phyloP scores from a whole-genome alignment of 2,797 vertebrate species.

The Protosalanx chinensis region DNA sequence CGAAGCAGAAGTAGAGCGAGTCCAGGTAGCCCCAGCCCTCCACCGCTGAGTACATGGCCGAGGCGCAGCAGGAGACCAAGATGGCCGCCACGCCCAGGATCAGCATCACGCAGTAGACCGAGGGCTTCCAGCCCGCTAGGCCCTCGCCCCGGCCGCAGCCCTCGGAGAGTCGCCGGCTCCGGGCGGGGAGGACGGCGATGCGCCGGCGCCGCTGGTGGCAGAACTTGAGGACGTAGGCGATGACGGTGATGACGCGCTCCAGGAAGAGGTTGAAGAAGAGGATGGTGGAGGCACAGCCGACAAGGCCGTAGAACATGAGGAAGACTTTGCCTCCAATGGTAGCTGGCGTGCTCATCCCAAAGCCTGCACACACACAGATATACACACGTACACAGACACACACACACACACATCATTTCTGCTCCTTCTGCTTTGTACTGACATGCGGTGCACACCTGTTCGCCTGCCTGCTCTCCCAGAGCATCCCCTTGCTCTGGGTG shows the following conservation, averaged over 20 bases:
- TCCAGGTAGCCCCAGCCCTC: constrained; percentile 95
- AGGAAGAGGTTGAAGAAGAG: constrained; percentile 96
- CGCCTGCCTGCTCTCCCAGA: too few relatives aligned
- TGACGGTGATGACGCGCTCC: constrained; percentile 90
- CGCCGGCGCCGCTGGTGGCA: constrained; percentile 79
- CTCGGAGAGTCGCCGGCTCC: constrained; percentile 41
- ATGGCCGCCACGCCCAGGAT: constrained; percentile 87
- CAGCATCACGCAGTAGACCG: constrained; percentile 91
- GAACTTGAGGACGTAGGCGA: constrained; percentile 83
- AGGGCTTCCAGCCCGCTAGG: constrained; percentile 88
- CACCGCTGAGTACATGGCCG: constrained; percentile 84
- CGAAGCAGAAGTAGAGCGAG: constrained; percentile 95
- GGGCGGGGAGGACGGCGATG: constrained; percentile 69
- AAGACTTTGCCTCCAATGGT: constrained; percentile 90
- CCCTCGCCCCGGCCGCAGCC: constrained; percentile 61
- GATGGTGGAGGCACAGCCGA: constrained; percentile 91
- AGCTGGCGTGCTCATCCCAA: constrained; percentile 93
- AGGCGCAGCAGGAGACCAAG: constrained; percentile 89
- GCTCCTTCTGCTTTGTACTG: too few relatives aligned
- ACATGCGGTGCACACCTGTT: too few relatives aligned
- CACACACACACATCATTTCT: not conserved
- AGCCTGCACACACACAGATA: constrained; percentile 73
- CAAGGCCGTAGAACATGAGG: constrained; percentile 90
- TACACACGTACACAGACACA: not conserved
- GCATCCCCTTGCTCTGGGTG: not conserved